A percentile compares a stretch with the other conserved stretches of the same genome.
Evolutionary conservation across 2,113 vertebrate genomes (phyloP).

Genomic region (Passer domesticus): DNA sequence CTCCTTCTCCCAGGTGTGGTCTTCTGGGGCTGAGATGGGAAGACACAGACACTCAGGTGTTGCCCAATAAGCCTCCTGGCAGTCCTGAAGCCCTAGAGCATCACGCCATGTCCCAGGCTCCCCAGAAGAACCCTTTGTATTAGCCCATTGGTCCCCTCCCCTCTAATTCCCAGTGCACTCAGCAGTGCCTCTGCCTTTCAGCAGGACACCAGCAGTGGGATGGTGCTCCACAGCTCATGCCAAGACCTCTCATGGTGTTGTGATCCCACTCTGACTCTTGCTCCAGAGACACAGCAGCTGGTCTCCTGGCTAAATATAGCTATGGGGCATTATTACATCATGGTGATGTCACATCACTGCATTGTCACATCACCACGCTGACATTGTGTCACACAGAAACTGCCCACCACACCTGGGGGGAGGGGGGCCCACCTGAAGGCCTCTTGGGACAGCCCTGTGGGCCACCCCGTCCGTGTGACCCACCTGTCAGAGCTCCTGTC

Average conservation of each 20-base stretch:
- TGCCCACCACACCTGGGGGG: too few relatives aligned
- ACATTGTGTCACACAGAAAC: accelerated
- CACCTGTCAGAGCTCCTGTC: background rate
- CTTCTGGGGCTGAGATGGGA: background rate
- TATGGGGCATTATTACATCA: background rate
- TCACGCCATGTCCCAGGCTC: background rate
- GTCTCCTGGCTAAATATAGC: background rate
- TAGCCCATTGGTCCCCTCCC: accelerated
- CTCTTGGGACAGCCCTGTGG: background rate
- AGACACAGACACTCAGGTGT: background rate
- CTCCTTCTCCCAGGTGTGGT: background rate
- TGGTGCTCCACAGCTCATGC: background rate
- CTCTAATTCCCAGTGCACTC: too few relatives aligned
- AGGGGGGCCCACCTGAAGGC: accelerated
- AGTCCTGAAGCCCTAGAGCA: background rate
- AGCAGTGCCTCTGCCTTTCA: background rate
- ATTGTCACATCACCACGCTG: background rate
- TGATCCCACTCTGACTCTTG: background rate
- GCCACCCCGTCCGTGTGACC: background rate
- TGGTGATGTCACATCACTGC: background rate
- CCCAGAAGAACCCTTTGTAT: background rate
- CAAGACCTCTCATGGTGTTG: background rate
- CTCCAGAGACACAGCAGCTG: background rate
- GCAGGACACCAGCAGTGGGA: background rate
- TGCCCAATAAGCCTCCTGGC: background rate